Evolutionary conservation across 2,888 invertebrate species (phyloP).

Genomic region (Caenorhabditis sp.): DNA sequence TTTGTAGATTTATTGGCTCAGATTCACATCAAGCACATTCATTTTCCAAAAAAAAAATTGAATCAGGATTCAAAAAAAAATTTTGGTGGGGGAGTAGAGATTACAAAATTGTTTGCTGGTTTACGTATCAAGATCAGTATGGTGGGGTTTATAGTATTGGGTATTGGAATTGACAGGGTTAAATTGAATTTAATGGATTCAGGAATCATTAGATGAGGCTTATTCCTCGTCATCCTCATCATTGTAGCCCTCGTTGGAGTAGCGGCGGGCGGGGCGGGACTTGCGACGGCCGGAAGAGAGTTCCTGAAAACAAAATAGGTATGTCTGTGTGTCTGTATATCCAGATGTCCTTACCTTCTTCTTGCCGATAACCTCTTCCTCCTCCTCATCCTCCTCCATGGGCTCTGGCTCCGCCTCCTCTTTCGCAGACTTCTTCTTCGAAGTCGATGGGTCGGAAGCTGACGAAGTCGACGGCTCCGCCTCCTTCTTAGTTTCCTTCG

Average conservation of each 20-base stretch:
- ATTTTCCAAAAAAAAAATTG: too few species aligned
- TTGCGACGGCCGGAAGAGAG: constrained; percentile 51
- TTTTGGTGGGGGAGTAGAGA: too few species aligned
- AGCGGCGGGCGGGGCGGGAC: constrained; percentile 54
- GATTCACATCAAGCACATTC: too few species aligned
- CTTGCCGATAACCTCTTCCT: constrained; percentile 45
- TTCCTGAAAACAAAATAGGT: constrained; percentile 53
- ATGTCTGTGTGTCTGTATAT: too few species aligned
- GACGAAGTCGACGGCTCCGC: neutral
- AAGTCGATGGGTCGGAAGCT: constrained; percentile 10
- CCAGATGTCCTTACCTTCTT: constrained; percentile 34
- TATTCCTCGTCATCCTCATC: constrained; percentile 56
- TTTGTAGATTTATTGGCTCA: too few species aligned
- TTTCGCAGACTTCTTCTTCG: constrained; percentile 32
- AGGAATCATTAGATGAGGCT: too few species aligned
- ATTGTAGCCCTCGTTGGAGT: constrained; percentile 52
- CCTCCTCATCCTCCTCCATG: constrained; percentile 51
- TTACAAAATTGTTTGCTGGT: too few species aligned
- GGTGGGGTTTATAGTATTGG: too few species aligned
- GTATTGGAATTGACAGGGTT: too few species aligned
- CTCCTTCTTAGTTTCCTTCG: constrained; percentile 12
- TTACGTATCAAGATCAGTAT: too few species aligned
- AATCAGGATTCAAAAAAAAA: too few species aligned
- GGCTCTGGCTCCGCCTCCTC: constrained; percentile 37
- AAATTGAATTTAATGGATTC: too few species aligned